phyloP scores from a whole-genome alignment of 2,888 invertebrate genomes.

The Cinara cedri region DNA sequence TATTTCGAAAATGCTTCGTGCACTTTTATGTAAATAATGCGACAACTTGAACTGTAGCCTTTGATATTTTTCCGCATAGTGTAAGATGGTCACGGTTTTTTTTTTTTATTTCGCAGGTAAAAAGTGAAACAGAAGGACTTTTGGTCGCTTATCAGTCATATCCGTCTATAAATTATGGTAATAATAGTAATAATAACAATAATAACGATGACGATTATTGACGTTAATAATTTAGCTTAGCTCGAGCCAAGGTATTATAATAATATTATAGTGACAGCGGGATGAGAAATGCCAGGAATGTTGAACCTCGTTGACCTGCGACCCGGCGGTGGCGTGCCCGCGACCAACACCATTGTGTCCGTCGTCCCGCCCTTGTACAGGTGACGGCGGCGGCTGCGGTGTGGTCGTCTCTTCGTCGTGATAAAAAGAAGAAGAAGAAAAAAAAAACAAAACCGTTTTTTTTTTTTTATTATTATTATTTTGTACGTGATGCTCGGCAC shows the following conservation, averaged over 20 bases:
- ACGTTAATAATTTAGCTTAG: slow-evolving; percentile 20
- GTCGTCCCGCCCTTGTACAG: not conserved
- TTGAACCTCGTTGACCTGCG: slow-evolving; percentile 38
- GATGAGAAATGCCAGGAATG: slow-evolving; percentile 44
- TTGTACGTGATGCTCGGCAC: not conserved
- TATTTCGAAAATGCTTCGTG: too few relatives aligned
- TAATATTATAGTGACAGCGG: too few relatives aligned
- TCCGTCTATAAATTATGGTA: too few relatives aligned
- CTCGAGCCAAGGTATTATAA: slow-evolving; percentile 8
- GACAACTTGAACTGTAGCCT: too few relatives aligned
- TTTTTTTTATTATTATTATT: not conserved
- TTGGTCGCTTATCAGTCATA: too few relatives aligned
- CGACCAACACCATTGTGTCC: slow-evolving; percentile 25
- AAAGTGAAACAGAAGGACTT: too few relatives aligned
- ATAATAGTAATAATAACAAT: too few relatives aligned
- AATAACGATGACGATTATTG: slow-evolving; percentile 9
- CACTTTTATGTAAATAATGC: too few relatives aligned
- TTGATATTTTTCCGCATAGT: too few relatives aligned
- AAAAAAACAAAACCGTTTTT: not conserved
- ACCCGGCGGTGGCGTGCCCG: slow-evolving; percentile 5
- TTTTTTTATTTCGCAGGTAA: too few relatives aligned
- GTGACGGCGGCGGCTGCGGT: not conserved
- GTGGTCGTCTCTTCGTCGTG: slow-evolving; percentile 22
- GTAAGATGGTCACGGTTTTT: too few relatives aligned
- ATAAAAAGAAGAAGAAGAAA: slow-evolving; percentile 15